Conservation (phyloP, 2,113 vertebrate genomes). For the Ailuropoda melanoleuca region DNA sequence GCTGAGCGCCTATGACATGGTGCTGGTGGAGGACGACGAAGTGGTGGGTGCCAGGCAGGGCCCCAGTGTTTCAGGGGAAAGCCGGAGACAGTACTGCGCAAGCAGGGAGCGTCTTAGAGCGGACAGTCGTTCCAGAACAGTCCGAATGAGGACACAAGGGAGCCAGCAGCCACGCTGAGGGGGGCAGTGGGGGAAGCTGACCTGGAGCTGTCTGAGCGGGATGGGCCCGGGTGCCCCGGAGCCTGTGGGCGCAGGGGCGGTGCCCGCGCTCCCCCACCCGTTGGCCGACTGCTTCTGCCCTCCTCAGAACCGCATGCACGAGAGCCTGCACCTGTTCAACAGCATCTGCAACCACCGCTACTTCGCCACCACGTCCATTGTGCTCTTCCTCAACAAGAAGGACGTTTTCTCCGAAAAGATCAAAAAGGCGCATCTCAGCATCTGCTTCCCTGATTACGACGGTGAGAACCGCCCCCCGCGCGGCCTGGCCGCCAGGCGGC, state of each 20-base stretch:
- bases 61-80: neutral
- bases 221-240: neutral
- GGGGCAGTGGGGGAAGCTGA: rapidly evolving
- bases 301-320: conserved; percentile 97
- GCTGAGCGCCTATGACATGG: conserved; percentile 97
- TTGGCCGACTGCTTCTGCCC: neutral
- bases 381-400: conserved; percentile 99
- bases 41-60: conserved; percentile 84
- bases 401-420: conserved; percentile 98
- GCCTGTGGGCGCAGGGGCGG: neutral
- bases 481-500: neutral
- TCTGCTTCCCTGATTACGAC: conserved; percentile 98
- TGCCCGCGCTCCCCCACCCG: neutral
- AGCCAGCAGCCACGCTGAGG: too few species aligned
- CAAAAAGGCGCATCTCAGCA: conserved; percentile 98
- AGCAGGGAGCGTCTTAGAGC: neutral
- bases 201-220: neutral
- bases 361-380: conserved; percentile 96
- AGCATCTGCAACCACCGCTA: conserved; percentile 99
- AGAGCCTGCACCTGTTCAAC: conserved; percentile 99
- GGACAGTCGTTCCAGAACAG: neutral
- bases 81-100: neutral
- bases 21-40: conserved; percentile 94
- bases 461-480: conserved; percentile 84
- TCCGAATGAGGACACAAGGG: neutral